These are phyloP conservation scores for Agriotes lineatus DNA, from an alignment of 2,888 invertebrate genomes.

Conservation along the genomic window DNA sequence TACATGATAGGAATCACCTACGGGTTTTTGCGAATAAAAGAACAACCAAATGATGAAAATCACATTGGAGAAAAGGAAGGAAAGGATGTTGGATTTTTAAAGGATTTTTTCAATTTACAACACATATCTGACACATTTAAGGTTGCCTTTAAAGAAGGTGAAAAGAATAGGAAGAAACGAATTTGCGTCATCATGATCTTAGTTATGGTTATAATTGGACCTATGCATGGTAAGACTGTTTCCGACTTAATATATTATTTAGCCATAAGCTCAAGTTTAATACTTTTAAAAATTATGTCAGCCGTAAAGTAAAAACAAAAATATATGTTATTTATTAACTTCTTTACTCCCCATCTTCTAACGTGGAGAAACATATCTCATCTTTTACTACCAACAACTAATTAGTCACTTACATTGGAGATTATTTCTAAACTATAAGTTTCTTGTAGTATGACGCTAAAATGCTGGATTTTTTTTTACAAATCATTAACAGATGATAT, in stretches of 20 bases:
- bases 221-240: conserved; percentile 77
- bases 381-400: too few species aligned
- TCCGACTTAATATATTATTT: neutral
- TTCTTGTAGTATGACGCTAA: too few species aligned
- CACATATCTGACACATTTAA: conserved; percentile 81
- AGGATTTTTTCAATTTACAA: conserved; percentile 77
- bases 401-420: too few species aligned
- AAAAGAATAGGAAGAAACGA: conserved; percentile 76
- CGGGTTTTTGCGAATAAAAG: conserved; percentile 52
- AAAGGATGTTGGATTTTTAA: conserved; percentile 40
- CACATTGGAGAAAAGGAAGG: neutral
- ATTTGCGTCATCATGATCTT: conserved; percentile 81
- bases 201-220: conserved; percentile 84
- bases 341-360: too few species aligned
- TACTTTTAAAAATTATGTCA: too few species aligned
- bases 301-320: too few species aligned
- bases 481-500: too few species aligned
- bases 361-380: too few species aligned
- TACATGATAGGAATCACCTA: conserved; percentile 53
- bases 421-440: too few species aligned
- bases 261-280: too few species aligned
- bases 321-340: too few species aligned
- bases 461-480: too few species aligned
- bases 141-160: conserved; percentile 82
- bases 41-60: conserved; percentile 33